These are phyloP conservation scores for Diarsia brunnea DNA, from an alignment of 2,888 invertebrate genomes.

Conservation along the genomic window DNA sequence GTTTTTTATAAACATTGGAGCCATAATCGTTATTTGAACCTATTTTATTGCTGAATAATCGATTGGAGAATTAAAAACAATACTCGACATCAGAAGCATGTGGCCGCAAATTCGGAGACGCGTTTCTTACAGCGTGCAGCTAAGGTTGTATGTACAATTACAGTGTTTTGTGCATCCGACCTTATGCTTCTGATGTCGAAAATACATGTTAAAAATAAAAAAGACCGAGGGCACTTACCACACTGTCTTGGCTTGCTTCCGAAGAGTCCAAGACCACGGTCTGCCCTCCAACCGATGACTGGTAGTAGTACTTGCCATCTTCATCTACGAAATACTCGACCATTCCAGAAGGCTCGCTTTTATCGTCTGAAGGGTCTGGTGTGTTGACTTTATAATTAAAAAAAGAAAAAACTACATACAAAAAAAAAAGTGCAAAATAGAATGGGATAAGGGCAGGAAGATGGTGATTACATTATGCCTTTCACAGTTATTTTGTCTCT, in stretches of 20 bases:
- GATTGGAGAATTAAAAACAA: background rate
- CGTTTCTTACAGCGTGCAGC: no score
- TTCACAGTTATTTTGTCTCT: background rate
- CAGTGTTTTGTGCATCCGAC: no score
- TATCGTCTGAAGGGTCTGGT: slow-evolving; percentile 66
- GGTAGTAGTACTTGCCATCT: slow-evolving; percentile 95
- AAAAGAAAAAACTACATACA: background rate
- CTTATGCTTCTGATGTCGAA: no score
- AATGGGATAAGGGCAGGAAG: no score
- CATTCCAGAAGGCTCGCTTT: slow-evolving; percentile 66
- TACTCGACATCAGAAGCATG: no score
- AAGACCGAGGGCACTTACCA: slow-evolving; percentile 69
- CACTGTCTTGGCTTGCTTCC: slow-evolving; percentile 68
- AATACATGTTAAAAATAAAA: background rate
- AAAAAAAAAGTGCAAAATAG: no score
- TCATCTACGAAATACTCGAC: slow-evolving; percentile 96
- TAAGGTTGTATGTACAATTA: no score
- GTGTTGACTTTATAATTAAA: slow-evolving; percentile 49
- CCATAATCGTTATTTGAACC: no score
- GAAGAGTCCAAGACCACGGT: slow-evolving; percentile 91
- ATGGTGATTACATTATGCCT: no score
- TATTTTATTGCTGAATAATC: background rate
- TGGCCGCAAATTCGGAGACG: no score
- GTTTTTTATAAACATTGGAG: background rate
- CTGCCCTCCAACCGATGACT: slow-evolving; percentile 92